Evolutionary conservation across 1,140 invertebrate species (phyloP), one percentile per base, ranked within the genome.

Genomic region (Cydia splendana): DNA sequence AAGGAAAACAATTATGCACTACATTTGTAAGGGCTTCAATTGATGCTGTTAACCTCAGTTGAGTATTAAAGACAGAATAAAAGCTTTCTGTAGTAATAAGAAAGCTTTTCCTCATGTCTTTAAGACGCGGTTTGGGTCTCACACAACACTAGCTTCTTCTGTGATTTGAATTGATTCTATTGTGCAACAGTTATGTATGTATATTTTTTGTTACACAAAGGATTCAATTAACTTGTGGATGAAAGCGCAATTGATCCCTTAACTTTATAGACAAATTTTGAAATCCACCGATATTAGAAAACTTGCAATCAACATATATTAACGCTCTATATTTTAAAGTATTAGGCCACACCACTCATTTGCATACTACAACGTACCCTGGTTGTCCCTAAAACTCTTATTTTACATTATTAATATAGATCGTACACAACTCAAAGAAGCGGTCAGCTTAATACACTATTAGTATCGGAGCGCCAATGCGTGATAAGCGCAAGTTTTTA

Each of bases 341-440:
- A 62, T n/a, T 20, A 18, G n/a, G 77, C 79, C 77, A 62, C 53
- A 20, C 51, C 77, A 77, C 84, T 80, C 75, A 74, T n/a, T 53
- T 53, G 51, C n/a, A n/a, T 53, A 13, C 45, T 15, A 53, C 3
- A n/a, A 53, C 0, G 7, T 15, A 7, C 45, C 45, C 12, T 13
- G 12, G 15, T 48, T 48, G 4, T 12, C 45, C 45, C 45, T 6
- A 53, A 2, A 4, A 53, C 1, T 53, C n/a, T n/a, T 53, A 53
- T 13, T 10, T 2, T 12, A 48, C 1, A 48, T 12, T 53, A 13
- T 53, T 53, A 53, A 0, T 18, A 53, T 15, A 53, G 6, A 5
- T 18, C 4, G n/a, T 53, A n/a, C 4, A 53, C 51, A 53, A 53
- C 15, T 18, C 15, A 53, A 24, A 24, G 3, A 4, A 10, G 18